Evolutionary conservation across 2,888 invertebrate genomes (phyloP), one percentile per base, ranked within the genome.

Genomic region (Dynastes maya): DNA sequence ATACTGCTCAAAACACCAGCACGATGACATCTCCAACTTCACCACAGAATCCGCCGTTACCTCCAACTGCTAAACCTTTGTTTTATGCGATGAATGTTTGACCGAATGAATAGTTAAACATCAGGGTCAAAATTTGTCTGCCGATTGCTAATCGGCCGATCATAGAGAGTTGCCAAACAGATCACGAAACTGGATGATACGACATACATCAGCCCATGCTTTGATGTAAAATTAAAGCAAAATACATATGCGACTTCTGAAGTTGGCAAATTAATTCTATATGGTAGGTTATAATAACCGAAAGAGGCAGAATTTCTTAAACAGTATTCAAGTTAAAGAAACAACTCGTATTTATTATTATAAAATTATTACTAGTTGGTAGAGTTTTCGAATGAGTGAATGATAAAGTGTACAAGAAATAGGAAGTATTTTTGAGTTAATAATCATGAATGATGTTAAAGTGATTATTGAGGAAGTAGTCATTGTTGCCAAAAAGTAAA

Each of bases 21-120:
- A 85, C 84, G 51, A 84, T 88, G 85, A 88, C 90, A 71, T 90
- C 90, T 2, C 89, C 90, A 32, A 89, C 89, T 32, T 87, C 90
- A 2, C 87, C 90, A 37, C 91, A 91, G 80, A 90, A 91, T 27
- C 90, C 91, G 0, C 90, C 90, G 78, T 89, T 89, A 87, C 88
- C 77, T 86, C 88, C 84, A 87, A 87, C 84, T 84, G 88, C 81
- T 70, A 89, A 89, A 82, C 93, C 94, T 55, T 90, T 95, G 51
- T 95, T 95, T 87, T 96, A 96, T 86, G 95, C 95, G 64, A 95
- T 96, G 96, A 96, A 96, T 86, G 95, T 96, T 89, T 96, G 94
- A 95, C 92, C 91, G 86, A 91, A 92, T 86, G 91, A 92, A 89
- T 91, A 91, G 91, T 90, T 90, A 85, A 83, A 80, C 77, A 81